phyloP scores from a whole-genome alignment of 2,797 vertebrate genomes.

The Xenopus petersii region DNA sequence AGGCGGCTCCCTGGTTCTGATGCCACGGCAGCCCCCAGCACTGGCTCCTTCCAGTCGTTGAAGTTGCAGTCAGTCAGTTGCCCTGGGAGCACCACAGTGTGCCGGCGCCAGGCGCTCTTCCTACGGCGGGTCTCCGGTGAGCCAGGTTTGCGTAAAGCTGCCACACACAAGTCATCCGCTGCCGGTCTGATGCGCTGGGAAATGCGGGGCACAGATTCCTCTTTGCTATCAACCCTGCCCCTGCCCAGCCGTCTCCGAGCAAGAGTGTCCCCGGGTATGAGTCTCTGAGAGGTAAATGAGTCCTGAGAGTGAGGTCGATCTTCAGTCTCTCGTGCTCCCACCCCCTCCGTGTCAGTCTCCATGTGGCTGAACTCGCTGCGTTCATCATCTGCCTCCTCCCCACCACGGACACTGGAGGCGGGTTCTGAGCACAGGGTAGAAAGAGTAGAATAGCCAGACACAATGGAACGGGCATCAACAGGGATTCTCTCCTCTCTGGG shows the following conservation, averaged over 20 bases:
- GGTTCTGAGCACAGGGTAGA: slow-evolving; percentile 88
- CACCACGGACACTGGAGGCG: slow-evolving; percentile 70
- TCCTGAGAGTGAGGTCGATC: slow-evolving; percentile 57
- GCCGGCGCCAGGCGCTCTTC: slow-evolving; percentile 87
- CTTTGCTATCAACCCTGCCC: slow-evolving; percentile 49
- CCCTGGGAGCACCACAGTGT: slow-evolving; percentile 85
- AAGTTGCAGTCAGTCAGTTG: slow-evolving; percentile 77
- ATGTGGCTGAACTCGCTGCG: slow-evolving; percentile 83
- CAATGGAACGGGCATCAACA: slow-evolving; percentile 86
- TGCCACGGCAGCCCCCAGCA: slow-evolving; percentile 49
- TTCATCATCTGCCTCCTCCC: slow-evolving; percentile 89
- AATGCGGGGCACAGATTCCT: slow-evolving; percentile 58
- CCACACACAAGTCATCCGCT: slow-evolving; percentile 77
- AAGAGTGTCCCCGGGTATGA: slow-evolving; percentile 93
- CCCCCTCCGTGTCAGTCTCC: slow-evolving; percentile 85
- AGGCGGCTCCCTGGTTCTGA: slow-evolving; percentile 41
- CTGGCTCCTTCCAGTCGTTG: slow-evolving; percentile 70
- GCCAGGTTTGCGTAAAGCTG: slow-evolving; percentile 77
- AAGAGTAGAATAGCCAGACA: slow-evolving; percentile 93
- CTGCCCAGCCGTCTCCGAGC: slow-evolving; percentile 79
- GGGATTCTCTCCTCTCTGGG: slow-evolving; percentile 62
- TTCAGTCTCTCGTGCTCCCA: slow-evolving; percentile 26
- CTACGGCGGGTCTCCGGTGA: slow-evolving; percentile 85
- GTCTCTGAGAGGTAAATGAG: slow-evolving; percentile 87
- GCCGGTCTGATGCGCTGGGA: slow-evolving; percentile 70